A percentile compares a stretch with the other conserved stretches of the same genome.
These are phyloP conservation scores for Triplophysa yarkandensis DNA, from an alignment of 2,797 vertebrate genomes.

Conservation along the genomic window DNA sequence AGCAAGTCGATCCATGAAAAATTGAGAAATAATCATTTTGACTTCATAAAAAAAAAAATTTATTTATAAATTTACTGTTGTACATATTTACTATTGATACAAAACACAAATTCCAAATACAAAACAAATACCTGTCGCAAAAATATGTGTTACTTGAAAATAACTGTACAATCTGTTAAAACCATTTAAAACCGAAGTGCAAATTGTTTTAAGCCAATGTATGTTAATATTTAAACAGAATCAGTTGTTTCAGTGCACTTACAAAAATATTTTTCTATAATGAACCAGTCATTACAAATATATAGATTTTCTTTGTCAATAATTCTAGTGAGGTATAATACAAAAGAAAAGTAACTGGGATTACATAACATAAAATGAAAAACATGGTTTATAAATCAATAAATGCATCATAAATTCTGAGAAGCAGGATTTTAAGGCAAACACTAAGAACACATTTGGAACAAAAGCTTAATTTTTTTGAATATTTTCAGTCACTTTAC, in stretches of 20 bases:
- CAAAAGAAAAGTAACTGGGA: constrained; percentile 14
- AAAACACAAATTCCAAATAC: neutral
- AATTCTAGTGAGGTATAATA: constrained; percentile 18
- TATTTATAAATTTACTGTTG: neutral
- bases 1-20: neutral
- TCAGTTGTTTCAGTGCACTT: constrained; percentile 3
- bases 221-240: no score
- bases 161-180: neutral
- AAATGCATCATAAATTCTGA: neutral
- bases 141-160: neutral
- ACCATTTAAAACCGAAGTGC: neutral
- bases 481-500: constrained; percentile 44
- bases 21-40: neutral
- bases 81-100: neutral
- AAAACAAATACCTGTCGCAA: constrained; percentile 11
- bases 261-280: constrained; percentile 2
- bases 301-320: constrained; percentile 18
- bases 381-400: neutral
- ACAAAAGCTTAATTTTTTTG: neutral
- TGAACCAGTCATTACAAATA: constrained; percentile 11
- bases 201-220: neutral
- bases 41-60: neutral
- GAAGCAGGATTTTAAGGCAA: constrained; percentile 3
- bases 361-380: neutral
- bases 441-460: neutral